Conservation (phyloP, 2,797 vertebrate species). For the Falco biarmicus region DNA sequence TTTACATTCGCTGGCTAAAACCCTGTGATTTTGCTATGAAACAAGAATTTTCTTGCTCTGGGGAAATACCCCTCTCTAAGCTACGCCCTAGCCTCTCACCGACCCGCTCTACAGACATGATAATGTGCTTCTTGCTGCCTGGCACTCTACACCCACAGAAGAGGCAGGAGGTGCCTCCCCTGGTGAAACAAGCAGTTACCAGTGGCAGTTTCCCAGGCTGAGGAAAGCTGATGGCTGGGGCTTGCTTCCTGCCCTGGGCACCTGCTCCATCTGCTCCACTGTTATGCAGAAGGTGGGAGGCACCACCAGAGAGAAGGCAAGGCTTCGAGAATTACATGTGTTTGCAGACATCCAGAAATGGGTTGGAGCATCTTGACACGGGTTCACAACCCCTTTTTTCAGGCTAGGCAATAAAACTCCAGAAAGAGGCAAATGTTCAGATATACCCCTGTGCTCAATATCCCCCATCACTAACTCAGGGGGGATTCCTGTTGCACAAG, state of each 20-base stretch:
- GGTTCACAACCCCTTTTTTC: neutral
- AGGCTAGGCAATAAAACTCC: neutral
- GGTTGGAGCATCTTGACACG: neutral
- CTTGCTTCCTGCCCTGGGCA: neutral
- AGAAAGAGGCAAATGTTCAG: neutral
- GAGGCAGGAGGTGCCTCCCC: neutral
- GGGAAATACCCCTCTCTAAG: neutral
- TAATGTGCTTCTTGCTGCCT: neutral
- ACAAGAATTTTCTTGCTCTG: neutral
- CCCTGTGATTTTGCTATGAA: neutral
- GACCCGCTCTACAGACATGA: neutral
- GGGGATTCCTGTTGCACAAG: neutral
- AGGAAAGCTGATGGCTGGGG: neutral
- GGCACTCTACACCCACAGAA: neutral
- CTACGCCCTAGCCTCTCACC: neutral
- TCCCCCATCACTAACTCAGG: neutral
- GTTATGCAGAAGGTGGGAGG: neutral
- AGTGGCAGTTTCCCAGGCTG: neutral
- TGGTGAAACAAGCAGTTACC: neutral
- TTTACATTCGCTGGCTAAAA: neutral
- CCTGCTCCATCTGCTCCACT: neutral
- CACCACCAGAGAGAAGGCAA: neutral
- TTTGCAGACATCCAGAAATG: neutral
- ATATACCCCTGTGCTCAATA: neutral
- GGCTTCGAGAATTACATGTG: neutral